Conservation (phyloP, 2,113 vertebrate genomes). For the Columba livia region DNA sequence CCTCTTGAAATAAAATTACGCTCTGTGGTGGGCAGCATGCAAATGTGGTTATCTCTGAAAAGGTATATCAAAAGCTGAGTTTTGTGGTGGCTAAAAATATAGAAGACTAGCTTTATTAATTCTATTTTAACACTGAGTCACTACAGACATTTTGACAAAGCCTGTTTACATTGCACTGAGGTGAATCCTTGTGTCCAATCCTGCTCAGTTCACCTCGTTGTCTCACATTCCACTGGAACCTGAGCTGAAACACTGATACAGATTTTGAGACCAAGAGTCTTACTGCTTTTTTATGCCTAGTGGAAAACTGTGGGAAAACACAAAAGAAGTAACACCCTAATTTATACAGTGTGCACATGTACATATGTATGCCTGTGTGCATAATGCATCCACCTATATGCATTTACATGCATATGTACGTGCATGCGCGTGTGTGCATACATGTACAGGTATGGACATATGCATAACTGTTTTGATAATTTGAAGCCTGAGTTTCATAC, state of each 20-base stretch:
- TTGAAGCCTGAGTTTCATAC: not conserved
- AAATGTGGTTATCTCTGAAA: not conserved
- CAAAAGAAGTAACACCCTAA: not conserved
- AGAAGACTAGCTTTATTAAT: not conserved
- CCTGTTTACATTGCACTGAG: not conserved
- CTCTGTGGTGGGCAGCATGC: not conserved
- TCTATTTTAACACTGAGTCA: not conserved
- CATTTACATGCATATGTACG: not conserved
- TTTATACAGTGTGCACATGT: not conserved
- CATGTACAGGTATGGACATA: fast-evolving
- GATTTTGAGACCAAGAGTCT: not conserved
- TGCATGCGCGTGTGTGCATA: not conserved
- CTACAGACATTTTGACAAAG: not conserved
- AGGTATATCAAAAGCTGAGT: not conserved
- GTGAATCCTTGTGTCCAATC: not conserved
- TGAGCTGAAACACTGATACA: not conserved
- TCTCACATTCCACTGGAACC: not conserved
- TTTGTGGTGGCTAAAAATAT: not conserved
- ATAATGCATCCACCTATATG: not conserved
- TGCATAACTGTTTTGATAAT: not conserved
- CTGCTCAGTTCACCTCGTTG: not conserved
- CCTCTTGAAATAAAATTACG: not conserved
- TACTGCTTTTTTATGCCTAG: not conserved
- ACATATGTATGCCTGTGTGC: no score
- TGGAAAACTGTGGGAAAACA: not conserved